Percentiles rank a stretch among this genome's conserved stretches.
phyloP scores from a whole-genome alignment of 92 coral and sea anemone genomes.

The Palythoa grandis region DNA sequence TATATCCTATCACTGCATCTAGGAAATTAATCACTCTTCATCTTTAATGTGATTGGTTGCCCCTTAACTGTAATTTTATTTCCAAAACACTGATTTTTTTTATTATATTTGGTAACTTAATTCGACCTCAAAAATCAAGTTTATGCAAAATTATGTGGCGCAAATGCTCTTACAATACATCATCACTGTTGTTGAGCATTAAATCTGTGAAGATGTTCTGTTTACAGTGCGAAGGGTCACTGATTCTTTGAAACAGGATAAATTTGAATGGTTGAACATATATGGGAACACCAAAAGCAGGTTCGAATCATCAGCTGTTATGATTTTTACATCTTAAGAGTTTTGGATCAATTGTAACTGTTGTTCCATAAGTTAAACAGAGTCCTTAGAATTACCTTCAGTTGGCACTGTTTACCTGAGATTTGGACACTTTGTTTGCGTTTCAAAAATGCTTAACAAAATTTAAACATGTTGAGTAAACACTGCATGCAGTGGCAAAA shows the following conservation, averaged over 20 bases:
- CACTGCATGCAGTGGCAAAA: background rate
- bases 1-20: background rate
- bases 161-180: background rate
- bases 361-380: background rate
- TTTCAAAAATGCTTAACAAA: conserved; percentile 7
- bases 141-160: background rate
- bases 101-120: background rate
- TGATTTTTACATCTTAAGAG: conserved; percentile 9
- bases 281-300: conserved; percentile 44
- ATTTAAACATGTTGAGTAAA: background rate
- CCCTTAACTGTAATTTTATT: conserved; percentile 1
- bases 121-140: background rate
- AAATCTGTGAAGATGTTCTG: background rate
- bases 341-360: conserved; percentile 23
- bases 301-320: conserved; percentile 39
- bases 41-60: conserved; percentile 30
- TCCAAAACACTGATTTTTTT: conserved; percentile 9
- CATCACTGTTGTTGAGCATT: background rate
- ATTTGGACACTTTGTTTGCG: background rate
- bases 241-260: conserved; percentile 4
- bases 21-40: conserved; percentile 20
- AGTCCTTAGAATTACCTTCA: background rate
- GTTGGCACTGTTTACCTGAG: conserved; percentile 12
- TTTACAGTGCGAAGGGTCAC: conserved; percentile 15
- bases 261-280: background rate